Base-by-base conservation (phyloP, 2,113 vertebrate species). In the Coptodon bakossiorum region DNA sequence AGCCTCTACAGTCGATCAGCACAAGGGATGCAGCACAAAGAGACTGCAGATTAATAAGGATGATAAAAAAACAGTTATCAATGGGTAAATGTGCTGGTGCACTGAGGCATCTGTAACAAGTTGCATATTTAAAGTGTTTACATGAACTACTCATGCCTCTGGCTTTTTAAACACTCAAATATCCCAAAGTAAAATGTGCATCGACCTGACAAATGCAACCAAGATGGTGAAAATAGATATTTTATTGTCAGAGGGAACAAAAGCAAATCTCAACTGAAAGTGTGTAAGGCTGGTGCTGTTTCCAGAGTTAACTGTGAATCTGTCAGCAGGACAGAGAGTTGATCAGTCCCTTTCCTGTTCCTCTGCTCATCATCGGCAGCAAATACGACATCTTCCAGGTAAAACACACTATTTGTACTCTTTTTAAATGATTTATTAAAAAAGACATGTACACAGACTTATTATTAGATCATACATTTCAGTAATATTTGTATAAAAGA, bases 381-480 rank as follows among this genome's bases (percentile, higher is more conserved):
- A 99, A 99, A 94, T 99, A 98, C 1, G 98, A 99, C 93, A 86
- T 98, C 89, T 99, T 99, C 95, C 97, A 99, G 96, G 98, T 99
- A 97, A 97, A 95, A 87, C 45, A 54, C 50, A 45, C 7, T n/a
- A 10, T 0, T 34, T 66, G n/a, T 31, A 19, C 10, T 9, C 5
- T 24, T 36, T 66, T 36, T 83, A 78, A 31, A 50, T 1, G 54
- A 29, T 16, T 78, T 86, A 24, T 43, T 79, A 2, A 66, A 52
- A 52, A 48, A 63, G 3, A 24, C 4, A 56, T 31, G 0, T 53
- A 24, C 71, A 17, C 27, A 27, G 2, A 45, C 43, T 45, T 59
- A 57, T 38, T 57, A 16, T 54, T 29, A 66, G 27, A 11, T 50
- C 54, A 27, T 17, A 0, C 0, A 19, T 8, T 38, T n/a, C 16